phyloP scores from a whole-genome alignment of 1,140 invertebrate species.

The Drosophila obscura region DNA sequence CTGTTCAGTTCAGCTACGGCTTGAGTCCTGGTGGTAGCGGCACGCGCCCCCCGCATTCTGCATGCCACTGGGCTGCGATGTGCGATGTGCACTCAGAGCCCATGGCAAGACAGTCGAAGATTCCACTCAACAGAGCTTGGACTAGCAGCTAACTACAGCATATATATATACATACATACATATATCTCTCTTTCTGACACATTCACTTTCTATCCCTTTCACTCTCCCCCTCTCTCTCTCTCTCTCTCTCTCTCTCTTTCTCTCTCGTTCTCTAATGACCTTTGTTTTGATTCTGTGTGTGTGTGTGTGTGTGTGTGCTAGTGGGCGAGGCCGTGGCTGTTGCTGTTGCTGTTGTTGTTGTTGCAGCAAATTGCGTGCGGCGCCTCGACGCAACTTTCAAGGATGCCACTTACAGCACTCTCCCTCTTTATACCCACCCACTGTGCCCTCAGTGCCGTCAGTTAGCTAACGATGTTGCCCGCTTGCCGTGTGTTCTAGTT shows the following conservation, averaged over 20 bases:
- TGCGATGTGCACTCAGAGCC: not conserved
- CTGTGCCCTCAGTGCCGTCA: constrained; percentile 15
- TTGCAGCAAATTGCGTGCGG: constrained; percentile 74
- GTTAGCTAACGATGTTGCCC: constrained; percentile 75
- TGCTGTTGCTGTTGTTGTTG: constrained; percentile 28
- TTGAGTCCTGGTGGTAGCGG: constrained; percentile 1
- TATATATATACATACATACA: too few relatives aligned
- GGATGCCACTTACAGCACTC: constrained; percentile 70
- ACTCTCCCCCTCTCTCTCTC: not conserved
- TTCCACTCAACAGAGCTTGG: not conserved
- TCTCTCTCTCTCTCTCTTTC: not conserved
- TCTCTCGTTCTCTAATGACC: constrained; percentile 28
- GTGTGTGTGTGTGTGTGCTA: not conserved
- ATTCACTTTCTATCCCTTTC: too few relatives aligned
- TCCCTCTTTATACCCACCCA: not conserved
- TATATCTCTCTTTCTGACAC: too few relatives aligned
- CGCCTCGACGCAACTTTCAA: constrained; percentile 70
- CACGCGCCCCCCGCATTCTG: constrained; percentile 6
- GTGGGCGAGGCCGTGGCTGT: not conserved
- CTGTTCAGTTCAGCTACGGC: constrained; percentile 29
- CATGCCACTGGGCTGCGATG: constrained; percentile 15
- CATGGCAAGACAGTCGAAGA: constrained; percentile 9
- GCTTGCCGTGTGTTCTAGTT: constrained; percentile 50
- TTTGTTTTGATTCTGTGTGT: constrained; percentile 41
- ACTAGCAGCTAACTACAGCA: too few relatives aligned